Evolutionary conservation across 2,888 invertebrate species (phyloP).

Genomic region (Acronicta alni): DNA sequence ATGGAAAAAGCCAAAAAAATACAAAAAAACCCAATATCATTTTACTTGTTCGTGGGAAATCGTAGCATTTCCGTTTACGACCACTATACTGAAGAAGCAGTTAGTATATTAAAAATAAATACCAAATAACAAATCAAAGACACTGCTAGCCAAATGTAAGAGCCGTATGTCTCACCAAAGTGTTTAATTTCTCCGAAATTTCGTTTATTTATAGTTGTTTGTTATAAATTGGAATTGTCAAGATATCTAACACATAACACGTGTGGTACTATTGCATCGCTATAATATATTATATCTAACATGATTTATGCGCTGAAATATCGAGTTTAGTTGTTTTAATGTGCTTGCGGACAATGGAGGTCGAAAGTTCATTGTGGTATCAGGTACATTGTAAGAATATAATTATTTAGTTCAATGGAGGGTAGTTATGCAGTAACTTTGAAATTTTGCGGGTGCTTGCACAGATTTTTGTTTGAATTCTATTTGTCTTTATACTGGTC

Average conservation of each 20-base stretch:
- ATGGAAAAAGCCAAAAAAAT: too few species aligned
- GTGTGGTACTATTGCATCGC: conserved; percentile 2
- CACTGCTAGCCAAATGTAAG: not conserved
- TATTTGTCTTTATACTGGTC: too few species aligned
- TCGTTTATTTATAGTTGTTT: conserved; percentile 33
- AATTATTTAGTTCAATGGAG: not conserved
- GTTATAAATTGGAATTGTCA: conserved; percentile 34
- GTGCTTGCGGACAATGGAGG: conserved; percentile 24
- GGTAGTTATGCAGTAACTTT: not conserved
- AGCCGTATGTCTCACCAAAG: conserved; percentile 16
- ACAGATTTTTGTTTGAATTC: too few species aligned
- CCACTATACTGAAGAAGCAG: too few species aligned
- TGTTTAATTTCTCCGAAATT: conserved; percentile 19
- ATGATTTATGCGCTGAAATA: conserved; percentile 28
- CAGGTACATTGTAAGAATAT: conserved; percentile 2
- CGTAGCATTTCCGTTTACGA: too few species aligned
- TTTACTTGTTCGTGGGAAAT: too few species aligned
- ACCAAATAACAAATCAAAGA: not conserved
- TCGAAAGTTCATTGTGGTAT: conserved; percentile 23
- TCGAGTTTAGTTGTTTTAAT: conserved; percentile 20
- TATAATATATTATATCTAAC: conserved; percentile 13
- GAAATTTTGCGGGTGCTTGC: not conserved
- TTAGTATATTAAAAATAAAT: too few species aligned
- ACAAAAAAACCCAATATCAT: too few species aligned
- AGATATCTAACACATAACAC: conserved; percentile 29